Evolutionary conservation across 2,888 invertebrate genomes (phyloP).

Genomic region (Amblyteles armatorius): DNA sequence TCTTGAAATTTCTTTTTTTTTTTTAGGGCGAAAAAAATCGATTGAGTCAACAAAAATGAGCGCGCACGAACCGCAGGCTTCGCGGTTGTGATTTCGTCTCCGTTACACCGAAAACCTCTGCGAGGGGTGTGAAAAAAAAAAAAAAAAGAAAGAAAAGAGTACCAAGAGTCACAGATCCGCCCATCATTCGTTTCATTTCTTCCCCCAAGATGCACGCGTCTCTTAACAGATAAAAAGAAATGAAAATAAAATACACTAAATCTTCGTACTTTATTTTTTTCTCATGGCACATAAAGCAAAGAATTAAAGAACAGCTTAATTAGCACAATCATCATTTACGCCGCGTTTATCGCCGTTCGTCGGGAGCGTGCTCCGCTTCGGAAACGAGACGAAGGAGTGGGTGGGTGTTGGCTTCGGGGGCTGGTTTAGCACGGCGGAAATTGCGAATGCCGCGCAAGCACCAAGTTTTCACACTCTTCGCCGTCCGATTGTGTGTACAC

Average conservation of each 20-base stretch:
- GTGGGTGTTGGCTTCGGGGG: background rate
- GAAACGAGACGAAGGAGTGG: conserved; percentile 50
- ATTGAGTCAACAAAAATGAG: too few relatives aligned
- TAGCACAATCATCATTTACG: conserved; percentile 53
- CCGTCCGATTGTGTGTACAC: conserved; percentile 58
- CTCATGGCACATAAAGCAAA: background rate
- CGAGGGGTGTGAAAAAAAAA: background rate
- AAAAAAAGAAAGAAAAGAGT: background rate
- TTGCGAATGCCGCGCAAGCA: conserved; percentile 58
- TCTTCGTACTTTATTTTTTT: background rate
- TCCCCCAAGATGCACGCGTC: too few relatives aligned
- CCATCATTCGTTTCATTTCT: background rate
- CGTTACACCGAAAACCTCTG: background rate
- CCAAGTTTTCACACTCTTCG: conserved; percentile 66
- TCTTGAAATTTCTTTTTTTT: too few relatives aligned
- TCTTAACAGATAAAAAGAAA: background rate
- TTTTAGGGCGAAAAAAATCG: too few relatives aligned
- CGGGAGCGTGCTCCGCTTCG: conserved; percentile 10
- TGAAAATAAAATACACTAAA: background rate
- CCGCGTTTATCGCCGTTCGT: conserved; percentile 45
- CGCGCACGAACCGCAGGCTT: background rate
- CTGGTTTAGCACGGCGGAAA: conserved; percentile 53
- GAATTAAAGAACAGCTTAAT: conserved; percentile 21
- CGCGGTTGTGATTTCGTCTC: conserved; percentile 50
- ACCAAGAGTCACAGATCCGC: background rate